These are phyloP conservation scores for Cantharis rufa DNA, from an alignment of 2,888 invertebrate genomes.

Conservation along the genomic window DNA sequence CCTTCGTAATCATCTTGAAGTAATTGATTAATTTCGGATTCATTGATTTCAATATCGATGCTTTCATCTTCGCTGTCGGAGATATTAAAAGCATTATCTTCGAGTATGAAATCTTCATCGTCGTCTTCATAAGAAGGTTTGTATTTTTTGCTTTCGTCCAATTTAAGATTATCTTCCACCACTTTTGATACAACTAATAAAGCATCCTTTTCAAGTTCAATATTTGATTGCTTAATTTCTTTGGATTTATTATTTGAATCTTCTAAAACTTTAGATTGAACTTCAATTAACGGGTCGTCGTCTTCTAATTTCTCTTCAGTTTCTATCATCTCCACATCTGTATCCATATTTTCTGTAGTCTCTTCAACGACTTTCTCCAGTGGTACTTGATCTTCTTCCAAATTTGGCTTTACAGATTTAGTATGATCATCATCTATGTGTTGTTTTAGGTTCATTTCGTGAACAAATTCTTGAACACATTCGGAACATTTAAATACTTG, in stretches of 20 bases:
- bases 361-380: neutral
- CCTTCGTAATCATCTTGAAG: neutral
- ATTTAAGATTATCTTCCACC: neutral
- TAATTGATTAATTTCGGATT: neutral
- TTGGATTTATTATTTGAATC: neutral
- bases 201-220: neutral
- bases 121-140: neutral
- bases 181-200: neutral
- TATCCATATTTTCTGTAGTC: neutral
- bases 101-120: neutral
- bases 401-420: neutral
- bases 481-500: neutral
- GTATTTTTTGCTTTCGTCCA: neutral
- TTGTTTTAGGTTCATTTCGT: neutral
- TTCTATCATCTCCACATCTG: neutral
- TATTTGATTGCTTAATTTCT: neutral
- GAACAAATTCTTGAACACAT: neutral
- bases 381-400: neutral
- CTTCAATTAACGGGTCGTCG: neutral
- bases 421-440: neutral
- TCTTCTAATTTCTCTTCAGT: neutral
- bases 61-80: neutral
- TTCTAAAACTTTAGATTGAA: neutral
- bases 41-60: neutral
- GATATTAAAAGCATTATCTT: neutral